Conservation (phyloP, 37 sponge, comb jelly and placozoan genomes). For the Chondrosia reniformis region DNA sequence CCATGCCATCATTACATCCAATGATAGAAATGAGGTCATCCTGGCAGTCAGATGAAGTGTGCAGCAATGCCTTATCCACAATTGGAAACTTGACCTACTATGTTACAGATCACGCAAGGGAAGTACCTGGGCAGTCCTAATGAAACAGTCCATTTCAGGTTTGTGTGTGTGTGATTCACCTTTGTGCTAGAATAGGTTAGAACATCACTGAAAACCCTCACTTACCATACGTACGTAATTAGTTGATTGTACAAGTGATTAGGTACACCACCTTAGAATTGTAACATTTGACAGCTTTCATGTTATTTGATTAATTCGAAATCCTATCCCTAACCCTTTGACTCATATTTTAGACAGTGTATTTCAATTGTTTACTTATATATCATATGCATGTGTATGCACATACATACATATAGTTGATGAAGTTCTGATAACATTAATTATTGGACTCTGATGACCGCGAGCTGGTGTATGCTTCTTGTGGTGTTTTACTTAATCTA, state of each 20-base stretch:
- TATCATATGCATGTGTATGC: background rate
- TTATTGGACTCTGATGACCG: conserved; percentile 75
- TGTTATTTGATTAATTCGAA: too few relatives aligned
- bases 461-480: conserved; percentile 80
- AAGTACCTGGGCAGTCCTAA: background rate
- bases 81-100: conserved; percentile 77
- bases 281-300: too few relatives aligned
- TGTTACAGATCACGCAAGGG: too few relatives aligned
- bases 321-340: too few relatives aligned
- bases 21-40: background rate
- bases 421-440: conserved; percentile 60
- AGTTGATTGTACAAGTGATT: too few relatives aligned
- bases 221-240: too few relatives aligned
- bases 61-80: conserved; percentile 51
- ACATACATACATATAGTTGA: conserved; percentile 58
- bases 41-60: conserved; percentile 45
- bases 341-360: too few relatives aligned
- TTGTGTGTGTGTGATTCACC: background rate
- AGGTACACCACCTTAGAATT: too few relatives aligned
- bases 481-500: conserved; percentile 88
- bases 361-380: too few relatives aligned
- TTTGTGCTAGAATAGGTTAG: background rate
- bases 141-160: background rate
- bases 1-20: too few relatives aligned
- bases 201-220: background rate